Conservation (phyloP, 2,797 vertebrate genomes). For the Artibeus jamaicensis region DNA sequence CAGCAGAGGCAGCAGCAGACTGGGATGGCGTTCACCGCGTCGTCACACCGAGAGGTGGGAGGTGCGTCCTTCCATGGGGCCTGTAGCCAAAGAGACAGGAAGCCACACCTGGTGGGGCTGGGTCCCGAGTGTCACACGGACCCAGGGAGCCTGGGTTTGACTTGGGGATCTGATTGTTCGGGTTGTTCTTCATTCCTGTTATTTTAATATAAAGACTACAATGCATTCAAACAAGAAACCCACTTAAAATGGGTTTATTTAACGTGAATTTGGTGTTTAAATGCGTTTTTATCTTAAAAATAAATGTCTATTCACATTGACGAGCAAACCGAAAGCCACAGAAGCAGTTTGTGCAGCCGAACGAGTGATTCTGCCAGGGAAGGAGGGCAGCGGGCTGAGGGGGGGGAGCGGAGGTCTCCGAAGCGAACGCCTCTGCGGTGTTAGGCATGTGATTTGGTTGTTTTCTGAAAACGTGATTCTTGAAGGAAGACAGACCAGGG, state of each 20-base stretch:
- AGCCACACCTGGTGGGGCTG: not conserved
- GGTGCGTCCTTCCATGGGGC: not conserved
- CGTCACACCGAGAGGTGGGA: not conserved
- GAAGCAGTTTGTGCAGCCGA: not conserved
- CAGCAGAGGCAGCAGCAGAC: not conserved
- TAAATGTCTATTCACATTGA: not conserved
- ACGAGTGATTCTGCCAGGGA: not conserved
- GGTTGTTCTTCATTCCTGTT: not conserved
- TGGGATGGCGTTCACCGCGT: not conserved
- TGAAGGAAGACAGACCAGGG: not conserved
- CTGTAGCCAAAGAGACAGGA: not conserved
- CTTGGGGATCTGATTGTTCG: not conserved
- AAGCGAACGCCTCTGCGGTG: not conserved
- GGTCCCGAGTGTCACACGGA: not conserved
- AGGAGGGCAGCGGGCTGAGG: too few species aligned
- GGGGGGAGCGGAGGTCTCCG: not conserved
- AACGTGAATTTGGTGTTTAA: not conserved
- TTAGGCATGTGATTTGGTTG: not conserved
- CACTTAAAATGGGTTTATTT: not conserved
- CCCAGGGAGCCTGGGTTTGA: not conserved
- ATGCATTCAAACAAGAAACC: not conserved
- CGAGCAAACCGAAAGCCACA: not conserved
- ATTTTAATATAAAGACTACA: not conserved
- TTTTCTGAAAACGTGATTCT: not conserved
- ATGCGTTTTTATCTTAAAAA: not conserved